Evolutionary conservation across 2,888 invertebrate species (phyloP), one percentile per base, ranked within the genome.

Genomic region (Saturnia pavonia): DNA sequence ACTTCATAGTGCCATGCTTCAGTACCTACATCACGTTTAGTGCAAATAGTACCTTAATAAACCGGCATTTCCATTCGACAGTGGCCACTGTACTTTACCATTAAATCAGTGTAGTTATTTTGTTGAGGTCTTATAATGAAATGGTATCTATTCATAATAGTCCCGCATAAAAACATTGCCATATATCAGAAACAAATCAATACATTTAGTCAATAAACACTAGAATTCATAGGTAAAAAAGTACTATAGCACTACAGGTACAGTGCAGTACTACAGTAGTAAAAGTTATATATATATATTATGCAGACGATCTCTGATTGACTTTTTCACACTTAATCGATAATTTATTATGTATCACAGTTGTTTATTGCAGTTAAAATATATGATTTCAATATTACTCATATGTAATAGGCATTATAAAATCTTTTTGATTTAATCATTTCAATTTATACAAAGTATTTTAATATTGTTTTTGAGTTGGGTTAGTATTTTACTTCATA

Each of bases 261-360:
- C 34, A 34, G 34, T 51, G 48, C 48, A 51, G 48, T 51, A 14
- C 16, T 12, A 19, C 14, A 43, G 4, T 43, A 43, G 14, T 54
- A 54, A n/a, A 22, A 54, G 22, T 54, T n/a, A 54, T 11, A 9
- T 8, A 22, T 54, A 6, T n/a, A 42, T 34, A 34, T 34, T 34
- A 34, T 78, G 73, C 76, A 78, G 76, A 72, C 72, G 72, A 76
- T 78, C 75, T 78, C 80, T 76, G 78, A 80, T 78, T 67, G 40
- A 77, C 72, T 74, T 76, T 75, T 83, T 81, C 76, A 79, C 2
- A 27, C 19, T 19, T 83, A 80, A 77, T 82, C 80, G 84, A 85
- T 83, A 85, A 86, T 87, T 86, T 87, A 88, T 83, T 92, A 54
- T 54, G 12, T 60, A 92, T 92, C 92, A 92, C 92, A 92, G 92